These are phyloP conservation scores for Lysandra coridon DNA, from an alignment of 2,888 invertebrate genomes.

Conservation along the genomic window DNA sequence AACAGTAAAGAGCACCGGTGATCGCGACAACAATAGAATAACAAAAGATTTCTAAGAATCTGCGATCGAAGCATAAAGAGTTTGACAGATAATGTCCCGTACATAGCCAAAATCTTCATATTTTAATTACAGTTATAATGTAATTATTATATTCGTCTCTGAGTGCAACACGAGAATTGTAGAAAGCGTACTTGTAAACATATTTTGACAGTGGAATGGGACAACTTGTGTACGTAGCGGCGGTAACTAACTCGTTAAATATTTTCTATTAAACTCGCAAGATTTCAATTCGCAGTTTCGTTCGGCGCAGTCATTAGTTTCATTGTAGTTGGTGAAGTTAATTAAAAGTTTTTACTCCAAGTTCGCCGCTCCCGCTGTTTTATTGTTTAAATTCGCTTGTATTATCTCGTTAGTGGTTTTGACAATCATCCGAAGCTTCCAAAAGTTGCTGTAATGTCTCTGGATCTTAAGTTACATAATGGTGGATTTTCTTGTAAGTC, in stretches of 20 bases:
- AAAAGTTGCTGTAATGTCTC: neutral
- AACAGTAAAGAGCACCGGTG: no score
- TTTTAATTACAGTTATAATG: no score
- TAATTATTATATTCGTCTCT: no score
- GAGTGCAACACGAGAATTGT: no score
- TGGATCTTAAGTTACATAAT: neutral
- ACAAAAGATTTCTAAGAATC: no score
- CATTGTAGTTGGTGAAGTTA: slow-evolving; percentile 46
- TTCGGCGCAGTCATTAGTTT: slow-evolving; percentile 43
- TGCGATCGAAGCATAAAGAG: no score
- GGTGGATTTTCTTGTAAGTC: neutral
- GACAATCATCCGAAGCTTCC: slow-evolving; percentile 4
- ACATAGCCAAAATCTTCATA: no score
- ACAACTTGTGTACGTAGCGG: neutral
- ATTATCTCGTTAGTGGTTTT: slow-evolving; percentile 15
- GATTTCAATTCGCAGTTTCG: slow-evolving; percentile 34
- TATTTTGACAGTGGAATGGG: neutral
- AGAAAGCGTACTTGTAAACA: no score
- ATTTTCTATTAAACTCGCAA: slow-evolving; percentile 31
- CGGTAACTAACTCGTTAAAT: neutral
- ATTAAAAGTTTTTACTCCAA: slow-evolving; percentile 46
- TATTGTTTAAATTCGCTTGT: slow-evolving; percentile 28
- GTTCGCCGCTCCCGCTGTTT: slow-evolving; percentile 30
- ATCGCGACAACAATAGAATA: no score
- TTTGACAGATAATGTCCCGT: no score